Base-by-base conservation (phyloP, 2,797 vertebrate species). In the Loriculus beryllinus region DNA sequence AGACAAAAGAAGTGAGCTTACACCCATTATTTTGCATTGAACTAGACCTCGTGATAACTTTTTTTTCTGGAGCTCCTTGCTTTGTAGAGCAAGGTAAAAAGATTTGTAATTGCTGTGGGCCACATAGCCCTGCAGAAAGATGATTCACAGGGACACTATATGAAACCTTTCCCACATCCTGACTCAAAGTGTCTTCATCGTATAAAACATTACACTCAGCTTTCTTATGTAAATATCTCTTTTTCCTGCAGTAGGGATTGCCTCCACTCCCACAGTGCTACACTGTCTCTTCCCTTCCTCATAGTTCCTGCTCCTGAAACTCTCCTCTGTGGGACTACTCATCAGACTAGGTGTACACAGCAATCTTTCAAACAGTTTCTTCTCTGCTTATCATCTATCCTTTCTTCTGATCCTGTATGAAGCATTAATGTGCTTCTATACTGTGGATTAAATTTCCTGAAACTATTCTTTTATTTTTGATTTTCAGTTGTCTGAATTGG, bases 261-360 rank as follows among this genome's bases (percentile, higher is more conserved):
- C n/a, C 15, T 60, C 12, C 10, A 19, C 16, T 59, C 7, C 18
- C 2, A 3, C 5, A 25, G 40, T 48, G 25, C 20, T 48, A 7
- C 7, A 8, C 4, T 23, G 3, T 23, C 20, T 35, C 28, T 56
- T 70, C 6, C 14, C 8, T 64, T 70, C 9, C 14, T 3, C 10
- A 10, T 8, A 65, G 23, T 1, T 8, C 7, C 6, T 0, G 1
- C 6, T 82, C 37, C 52, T 2, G 4, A 89, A 92, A 43, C 1
- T 39, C 17, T 29, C 6, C 2, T 45, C 31, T 64, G 6, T 39
- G n/a, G 26, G 29, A 57, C 10, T 71, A 67, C n/a, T 72, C 10
- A 22, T 1, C 57, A 5, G 20, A 51, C 31, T 39, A 49, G 14
- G 4, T 26, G 3, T 28, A 37, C 40, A 81, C 16, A 12, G 14